Percentiles rank a stretch among this genome's conserved stretches.
Evolutionary conservation across 2,113 vertebrate species (phyloP).

Genomic region (Scatophagus argus): DNA sequence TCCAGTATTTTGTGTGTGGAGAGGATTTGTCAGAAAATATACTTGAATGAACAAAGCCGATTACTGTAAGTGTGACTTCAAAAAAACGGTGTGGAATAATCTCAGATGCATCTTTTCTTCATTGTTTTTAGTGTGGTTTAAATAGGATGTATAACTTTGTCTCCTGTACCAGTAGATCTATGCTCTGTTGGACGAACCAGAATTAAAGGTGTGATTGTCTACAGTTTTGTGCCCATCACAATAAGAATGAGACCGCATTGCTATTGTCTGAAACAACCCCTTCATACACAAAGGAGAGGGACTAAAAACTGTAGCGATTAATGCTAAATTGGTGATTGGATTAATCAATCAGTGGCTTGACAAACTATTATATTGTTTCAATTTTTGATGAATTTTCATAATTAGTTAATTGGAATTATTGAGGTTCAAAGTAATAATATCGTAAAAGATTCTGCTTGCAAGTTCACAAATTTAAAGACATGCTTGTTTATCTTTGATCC

Average conservation of each 20-base stretch:
- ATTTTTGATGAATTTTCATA: not conserved
- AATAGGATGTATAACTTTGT: not conserved
- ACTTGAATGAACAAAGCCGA: slow-evolving; percentile 20
- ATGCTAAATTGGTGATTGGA: not conserved
- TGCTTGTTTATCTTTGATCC: not conserved
- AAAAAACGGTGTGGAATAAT: not conserved
- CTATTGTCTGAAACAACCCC: slow-evolving; percentile 9
- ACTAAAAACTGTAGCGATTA: not conserved
- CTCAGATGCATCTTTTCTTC: not conserved
- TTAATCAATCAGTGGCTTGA: not conserved
- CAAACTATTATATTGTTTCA: not conserved
- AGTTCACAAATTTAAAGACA: too few relatives aligned
- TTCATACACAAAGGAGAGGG: not conserved
- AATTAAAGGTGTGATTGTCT: slow-evolving; percentile 23
- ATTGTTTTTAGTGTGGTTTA: not conserved
- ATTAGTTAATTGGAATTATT: not conserved
- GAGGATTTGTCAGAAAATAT: slow-evolving; percentile 38
- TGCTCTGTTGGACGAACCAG: slow-evolving; percentile 9
- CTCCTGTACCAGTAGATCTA: not conserved
- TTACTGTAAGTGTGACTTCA: slow-evolving; percentile 2
- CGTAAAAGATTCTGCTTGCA: not conserved
- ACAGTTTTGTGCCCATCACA: not conserved
- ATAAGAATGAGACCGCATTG: not conserved
- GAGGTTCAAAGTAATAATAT: not conserved
- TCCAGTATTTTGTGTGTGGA: slow-evolving; percentile 2